phyloP scores from a whole-genome alignment of 2,113 vertebrate genomes.

The Ptyas mucosa region DNA sequence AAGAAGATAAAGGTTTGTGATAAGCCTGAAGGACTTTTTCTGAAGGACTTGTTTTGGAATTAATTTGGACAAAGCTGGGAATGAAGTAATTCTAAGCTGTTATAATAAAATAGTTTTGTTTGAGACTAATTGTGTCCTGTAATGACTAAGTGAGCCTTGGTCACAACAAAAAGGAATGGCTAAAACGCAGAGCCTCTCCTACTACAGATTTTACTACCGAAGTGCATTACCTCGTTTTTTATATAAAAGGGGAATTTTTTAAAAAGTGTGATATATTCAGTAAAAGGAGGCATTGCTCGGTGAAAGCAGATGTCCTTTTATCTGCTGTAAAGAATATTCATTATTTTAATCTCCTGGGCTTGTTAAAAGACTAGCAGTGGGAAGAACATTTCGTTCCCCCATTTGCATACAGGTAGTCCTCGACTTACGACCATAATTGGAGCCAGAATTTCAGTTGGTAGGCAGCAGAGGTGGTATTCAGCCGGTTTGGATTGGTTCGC shows the following conservation, averaged over 20 bases:
- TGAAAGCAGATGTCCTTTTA: conserved; percentile 29
- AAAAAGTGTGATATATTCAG: background rate
- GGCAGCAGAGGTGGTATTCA: too few species aligned
- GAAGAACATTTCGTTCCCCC: conserved; percentile 13
- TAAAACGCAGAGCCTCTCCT: background rate
- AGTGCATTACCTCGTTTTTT: background rate
- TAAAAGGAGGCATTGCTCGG: conserved; percentile 5
- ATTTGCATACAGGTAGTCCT: background rate
- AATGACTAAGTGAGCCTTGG: too few species aligned
- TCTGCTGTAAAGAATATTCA: conserved; percentile 5
- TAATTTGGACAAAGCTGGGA: too few species aligned
- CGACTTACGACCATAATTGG: background rate
- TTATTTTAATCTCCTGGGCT: conserved; percentile 18
- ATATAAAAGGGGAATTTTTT: background rate
- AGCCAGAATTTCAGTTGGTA: too few species aligned
- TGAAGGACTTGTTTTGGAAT: too few species aligned
- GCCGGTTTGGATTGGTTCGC: too few species aligned
- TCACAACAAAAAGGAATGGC: background rate
- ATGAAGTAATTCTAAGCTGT: too few species aligned
- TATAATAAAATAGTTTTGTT: too few species aligned
- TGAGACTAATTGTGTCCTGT: too few species aligned
- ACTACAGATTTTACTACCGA: background rate
- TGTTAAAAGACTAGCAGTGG: conserved; percentile 15
- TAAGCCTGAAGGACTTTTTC: too few species aligned
- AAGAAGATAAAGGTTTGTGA: too few species aligned